A percentile compares a stretch with the other conserved stretches of the same genome.
Evolutionary conservation across 2,888 invertebrate species (phyloP).

Genomic region (Argyresthia goedartella): DNA sequence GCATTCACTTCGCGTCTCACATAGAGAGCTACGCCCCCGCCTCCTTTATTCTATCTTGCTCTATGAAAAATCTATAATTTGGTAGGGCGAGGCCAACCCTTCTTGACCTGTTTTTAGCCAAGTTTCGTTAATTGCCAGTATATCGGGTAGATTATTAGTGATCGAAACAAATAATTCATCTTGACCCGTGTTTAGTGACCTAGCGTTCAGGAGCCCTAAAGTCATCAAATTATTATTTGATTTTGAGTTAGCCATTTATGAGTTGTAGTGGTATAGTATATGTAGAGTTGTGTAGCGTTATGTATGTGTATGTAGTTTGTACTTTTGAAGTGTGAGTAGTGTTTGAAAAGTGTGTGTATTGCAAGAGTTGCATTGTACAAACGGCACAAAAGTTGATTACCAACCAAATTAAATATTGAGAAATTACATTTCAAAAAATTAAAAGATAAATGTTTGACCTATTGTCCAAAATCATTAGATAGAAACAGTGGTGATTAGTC

Average conservation of each 20-base stretch:
- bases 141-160: conserved; percentile 6
- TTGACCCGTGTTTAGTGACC: conserved; percentile 9
- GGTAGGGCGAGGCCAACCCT: not conserved
- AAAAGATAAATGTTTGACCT: too few species aligned
- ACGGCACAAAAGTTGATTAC: too few species aligned
- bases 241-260: not conserved
- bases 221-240: conserved; percentile 1
- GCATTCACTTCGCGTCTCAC: not conserved
- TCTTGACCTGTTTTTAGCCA: conserved; percentile 9
- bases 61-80: conserved; percentile 6
- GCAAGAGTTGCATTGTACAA: too few species aligned
- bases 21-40: conserved; percentile 1
- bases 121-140: conserved; percentile 11
- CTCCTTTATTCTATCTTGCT: conserved; percentile 10
- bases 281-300: too few species aligned
- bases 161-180: conserved; percentile 8
- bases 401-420: too few species aligned
- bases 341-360: too few species aligned
- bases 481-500: too few species aligned
- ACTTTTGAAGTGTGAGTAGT: too few species aligned
- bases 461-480: too few species aligned
- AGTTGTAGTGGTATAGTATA: not conserved
- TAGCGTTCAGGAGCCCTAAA: conserved; percentile 8
- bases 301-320: too few species aligned
- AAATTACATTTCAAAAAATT: too few species aligned